These are phyloP conservation scores for Silurus lanzhouensis DNA, from an alignment of 2,797 vertebrate genomes.

Conservation along the genomic window DNA sequence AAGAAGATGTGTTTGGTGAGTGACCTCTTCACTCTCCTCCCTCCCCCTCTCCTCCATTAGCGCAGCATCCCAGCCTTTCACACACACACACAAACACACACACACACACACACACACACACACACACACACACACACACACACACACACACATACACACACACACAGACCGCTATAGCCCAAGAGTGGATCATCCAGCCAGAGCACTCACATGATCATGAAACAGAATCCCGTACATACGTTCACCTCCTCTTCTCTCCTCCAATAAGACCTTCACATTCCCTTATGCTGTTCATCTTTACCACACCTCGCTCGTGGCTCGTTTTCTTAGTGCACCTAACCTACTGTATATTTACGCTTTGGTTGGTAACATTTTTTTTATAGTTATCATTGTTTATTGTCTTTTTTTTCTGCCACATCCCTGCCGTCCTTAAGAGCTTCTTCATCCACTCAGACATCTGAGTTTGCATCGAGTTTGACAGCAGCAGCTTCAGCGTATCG, in stretches of 20 bases:
- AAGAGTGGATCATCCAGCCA: conserved; percentile 2
- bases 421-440: neutral
- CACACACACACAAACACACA: conserved; percentile 25
- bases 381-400: neutral
- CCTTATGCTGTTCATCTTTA: neutral
- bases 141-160: conserved; percentile 21
- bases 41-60: conserved; percentile 47
- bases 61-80: conserved; percentile 12
- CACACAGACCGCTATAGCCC: conserved; percentile 31
- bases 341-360: too few relatives aligned
- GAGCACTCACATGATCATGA: conserved; percentile 6
- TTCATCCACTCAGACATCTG: neutral
- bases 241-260: neutral
- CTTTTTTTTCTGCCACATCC: neutral
- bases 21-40: conserved; percentile 42
- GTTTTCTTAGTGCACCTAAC: neutral
- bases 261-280: neutral
- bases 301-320: too few relatives aligned
- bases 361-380: neutral
- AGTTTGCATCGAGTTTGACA: neutral
- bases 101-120: conserved; percentile 35
- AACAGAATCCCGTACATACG: conserved; percentile 16
- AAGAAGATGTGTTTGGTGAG: conserved; percentile 60
- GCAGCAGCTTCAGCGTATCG: neutral
- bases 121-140: conserved; percentile 28